Evolutionary conservation across 2,888 invertebrate species (phyloP).

Genomic region (Philhelius pedissequus): DNA sequence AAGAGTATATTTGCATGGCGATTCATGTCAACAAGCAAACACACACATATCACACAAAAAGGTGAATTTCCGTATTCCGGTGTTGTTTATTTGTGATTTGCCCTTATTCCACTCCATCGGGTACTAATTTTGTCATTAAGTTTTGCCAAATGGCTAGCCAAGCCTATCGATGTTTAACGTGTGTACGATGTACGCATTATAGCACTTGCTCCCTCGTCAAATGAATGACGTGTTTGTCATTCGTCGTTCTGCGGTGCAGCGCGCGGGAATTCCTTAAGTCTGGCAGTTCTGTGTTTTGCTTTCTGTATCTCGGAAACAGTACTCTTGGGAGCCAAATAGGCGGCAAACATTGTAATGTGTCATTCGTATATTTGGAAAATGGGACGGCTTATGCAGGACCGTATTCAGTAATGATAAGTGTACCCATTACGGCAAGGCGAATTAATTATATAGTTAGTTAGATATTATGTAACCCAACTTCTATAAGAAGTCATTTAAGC

Average conservation of each 20-base stretch:
- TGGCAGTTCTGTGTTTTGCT: slow-evolving; percentile 21
- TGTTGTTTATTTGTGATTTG: slow-evolving; percentile 22
- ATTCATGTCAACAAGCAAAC: slow-evolving; percentile 28
- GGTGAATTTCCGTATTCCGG: slow-evolving; percentile 42
- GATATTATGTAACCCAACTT: no score
- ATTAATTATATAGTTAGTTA: not conserved
- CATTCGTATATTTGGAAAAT: slow-evolving; percentile 18
- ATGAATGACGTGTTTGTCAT: no score
- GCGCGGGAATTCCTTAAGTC: slow-evolving; percentile 12
- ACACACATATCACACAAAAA: slow-evolving; percentile 9
- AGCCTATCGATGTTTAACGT: slow-evolving; percentile 28
- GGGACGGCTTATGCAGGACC: not conserved
- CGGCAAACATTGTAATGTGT: slow-evolving; percentile 51
- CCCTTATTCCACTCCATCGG: slow-evolving; percentile 59
- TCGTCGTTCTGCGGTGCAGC: no score
- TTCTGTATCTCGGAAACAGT: slow-evolving; percentile 38
- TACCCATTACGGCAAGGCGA: not conserved
- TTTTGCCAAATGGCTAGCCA: slow-evolving; percentile 35
- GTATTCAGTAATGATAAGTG: not conserved
- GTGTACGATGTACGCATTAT: not conserved
- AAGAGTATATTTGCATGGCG: slow-evolving; percentile 13
- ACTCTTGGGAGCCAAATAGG: slow-evolving; percentile 49
- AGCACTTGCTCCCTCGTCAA: not conserved
- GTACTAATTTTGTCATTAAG: slow-evolving; percentile 65
- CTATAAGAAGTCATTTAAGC: no score